Conservation (phyloP, 2,797 vertebrate genomes). For the Acridotheres tristis region DNA sequence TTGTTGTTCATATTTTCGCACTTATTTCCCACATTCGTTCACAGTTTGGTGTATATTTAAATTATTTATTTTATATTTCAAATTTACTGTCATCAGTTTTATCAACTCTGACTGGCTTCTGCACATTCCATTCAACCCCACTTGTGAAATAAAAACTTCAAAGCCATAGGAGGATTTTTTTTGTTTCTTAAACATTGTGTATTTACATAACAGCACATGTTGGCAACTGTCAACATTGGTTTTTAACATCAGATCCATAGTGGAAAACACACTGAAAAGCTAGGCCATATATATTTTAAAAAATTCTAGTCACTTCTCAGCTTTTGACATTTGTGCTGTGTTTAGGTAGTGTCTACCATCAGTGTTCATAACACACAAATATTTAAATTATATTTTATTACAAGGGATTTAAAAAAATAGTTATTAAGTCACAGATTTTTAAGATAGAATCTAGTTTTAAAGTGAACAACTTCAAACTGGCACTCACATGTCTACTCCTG, state of each 20-base stretch:
- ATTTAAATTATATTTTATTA: not conserved
- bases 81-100: not conserved
- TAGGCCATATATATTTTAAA: not conserved
- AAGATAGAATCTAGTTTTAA: not conserved
- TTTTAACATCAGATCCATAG: not conserved
- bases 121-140: not conserved
- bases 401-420: not conserved
- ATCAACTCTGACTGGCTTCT: not conserved
- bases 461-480: not conserved
- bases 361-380: not conserved
- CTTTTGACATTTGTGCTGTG: not conserved
- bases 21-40: conserved; percentile 1
- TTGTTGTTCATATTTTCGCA: not conserved
- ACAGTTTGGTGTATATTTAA: not conserved
- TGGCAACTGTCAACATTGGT: not conserved
- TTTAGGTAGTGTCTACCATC: not conserved
- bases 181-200: not conserved
- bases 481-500: fast-evolving
- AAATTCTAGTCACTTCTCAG: not conserved
- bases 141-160: not conserved
- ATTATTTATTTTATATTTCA: not conserved
- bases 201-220: not conserved
- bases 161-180: not conserved
- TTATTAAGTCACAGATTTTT: not conserved
- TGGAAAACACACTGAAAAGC: not conserved